Percentiles rank a stretch among this genome's conserved stretches.
These are phyloP conservation scores for Scaptodrosophila lebanonensis DNA, from an alignment of 1,140 invertebrate species.

Conservation along the genomic window DNA sequence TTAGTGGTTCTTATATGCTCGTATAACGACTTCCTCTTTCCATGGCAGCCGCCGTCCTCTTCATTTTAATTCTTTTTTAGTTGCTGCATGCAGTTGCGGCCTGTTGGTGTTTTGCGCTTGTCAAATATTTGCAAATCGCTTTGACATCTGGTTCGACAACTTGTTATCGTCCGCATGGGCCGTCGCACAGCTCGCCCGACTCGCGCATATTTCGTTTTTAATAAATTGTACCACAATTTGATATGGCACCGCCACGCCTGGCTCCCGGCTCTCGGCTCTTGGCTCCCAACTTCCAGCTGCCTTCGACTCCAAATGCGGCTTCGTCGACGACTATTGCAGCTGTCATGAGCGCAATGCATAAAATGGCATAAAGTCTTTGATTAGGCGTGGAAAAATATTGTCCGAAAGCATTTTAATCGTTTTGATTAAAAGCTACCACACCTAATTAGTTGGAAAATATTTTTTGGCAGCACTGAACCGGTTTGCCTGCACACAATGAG, in stretches of 20 bases:
- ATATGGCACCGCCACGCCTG: constrained; percentile 58
- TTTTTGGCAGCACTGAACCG: constrained; percentile 38
- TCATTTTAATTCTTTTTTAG: constrained; percentile 9
- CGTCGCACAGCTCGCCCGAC: constrained; percentile 22
- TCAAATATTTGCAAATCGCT: constrained; percentile 75
- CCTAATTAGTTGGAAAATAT: constrained; percentile 72
- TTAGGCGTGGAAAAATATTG: constrained; percentile 75
- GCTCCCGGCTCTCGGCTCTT: constrained; percentile 5
- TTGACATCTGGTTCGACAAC: constrained; percentile 75
- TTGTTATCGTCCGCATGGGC: constrained; percentile 58
- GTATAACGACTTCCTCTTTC: neutral
- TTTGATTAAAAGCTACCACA: constrained; percentile 74
- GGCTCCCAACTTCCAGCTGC: constrained; percentile 5
- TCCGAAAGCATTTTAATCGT: constrained; percentile 74
- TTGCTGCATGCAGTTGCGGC: constrained; percentile 28
- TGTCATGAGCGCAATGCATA: constrained; percentile 59
- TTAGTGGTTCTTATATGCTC: constrained; percentile 18
- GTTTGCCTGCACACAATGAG: constrained; percentile 35
- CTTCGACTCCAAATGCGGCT: constrained; percentile 18
- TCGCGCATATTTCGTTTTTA: constrained; percentile 72
- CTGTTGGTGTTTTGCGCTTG: constrained; percentile 62
- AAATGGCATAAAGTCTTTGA: constrained; percentile 69
- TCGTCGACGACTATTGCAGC: constrained; percentile 45
- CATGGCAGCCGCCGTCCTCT: too few species aligned
- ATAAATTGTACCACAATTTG: constrained; percentile 75